These are phyloP conservation scores for Panthera uncia DNA, from an alignment of 2,113 vertebrate species.

Conservation along the genomic window DNA sequence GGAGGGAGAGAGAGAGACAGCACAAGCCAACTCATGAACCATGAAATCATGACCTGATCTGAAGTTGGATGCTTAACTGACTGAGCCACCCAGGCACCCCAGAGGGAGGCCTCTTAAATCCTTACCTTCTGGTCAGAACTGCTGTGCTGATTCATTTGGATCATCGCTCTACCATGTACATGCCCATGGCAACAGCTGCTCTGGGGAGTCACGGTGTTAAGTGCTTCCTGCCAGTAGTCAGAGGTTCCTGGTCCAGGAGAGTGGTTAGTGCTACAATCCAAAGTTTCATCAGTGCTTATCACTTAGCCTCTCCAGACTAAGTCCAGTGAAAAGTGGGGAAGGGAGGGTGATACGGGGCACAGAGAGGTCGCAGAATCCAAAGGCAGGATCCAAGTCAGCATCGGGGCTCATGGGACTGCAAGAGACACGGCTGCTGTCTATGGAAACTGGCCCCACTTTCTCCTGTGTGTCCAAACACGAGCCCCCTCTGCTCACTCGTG, in stretches of 20 bases:
- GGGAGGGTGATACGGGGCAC: background rate
- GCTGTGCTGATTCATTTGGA: background rate
- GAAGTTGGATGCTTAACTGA: too few species aligned
- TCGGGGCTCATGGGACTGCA: background rate
- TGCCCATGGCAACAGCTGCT: background rate
- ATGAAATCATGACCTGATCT: too few species aligned
- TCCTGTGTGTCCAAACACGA: background rate
- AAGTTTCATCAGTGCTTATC: background rate
- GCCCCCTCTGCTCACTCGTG: background rate
- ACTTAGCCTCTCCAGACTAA: background rate
- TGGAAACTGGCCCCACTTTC: background rate
- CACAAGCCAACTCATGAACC: too few species aligned
- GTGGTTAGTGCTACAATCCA: background rate
- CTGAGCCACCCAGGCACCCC: too few species aligned
- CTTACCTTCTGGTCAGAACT: background rate
- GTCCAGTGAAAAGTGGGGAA: background rate
- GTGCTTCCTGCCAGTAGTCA: background rate
- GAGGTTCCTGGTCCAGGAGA: background rate
- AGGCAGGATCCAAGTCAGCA: background rate
- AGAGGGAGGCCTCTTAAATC: background rate
- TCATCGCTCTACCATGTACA: background rate
- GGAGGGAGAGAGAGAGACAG: too few species aligned
- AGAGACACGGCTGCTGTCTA: background rate
- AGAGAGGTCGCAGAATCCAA: background rate
- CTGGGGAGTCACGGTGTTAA: background rate